Conservation (phyloP, 2,888 invertebrate species). For the Schizaphis graminum region DNA sequence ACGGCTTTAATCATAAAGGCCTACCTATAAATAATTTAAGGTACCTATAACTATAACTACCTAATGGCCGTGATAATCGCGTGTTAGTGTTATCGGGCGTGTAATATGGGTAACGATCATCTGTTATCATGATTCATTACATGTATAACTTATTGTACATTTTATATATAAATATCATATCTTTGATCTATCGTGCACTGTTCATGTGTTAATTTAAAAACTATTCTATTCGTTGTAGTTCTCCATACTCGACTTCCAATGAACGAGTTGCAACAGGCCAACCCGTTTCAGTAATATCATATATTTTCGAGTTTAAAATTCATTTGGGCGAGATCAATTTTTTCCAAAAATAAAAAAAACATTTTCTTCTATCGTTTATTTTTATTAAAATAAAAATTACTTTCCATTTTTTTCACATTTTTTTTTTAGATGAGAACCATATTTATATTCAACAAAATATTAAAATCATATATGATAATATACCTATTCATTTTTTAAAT, state of each 20-base stretch:
- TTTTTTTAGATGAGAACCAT: not conserved
- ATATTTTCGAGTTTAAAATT: not conserved
- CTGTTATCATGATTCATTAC: not conserved
- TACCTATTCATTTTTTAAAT: not conserved
- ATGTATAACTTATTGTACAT: not conserved
- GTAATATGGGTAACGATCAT: not conserved
- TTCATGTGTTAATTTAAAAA: slow-evolving; percentile 5
- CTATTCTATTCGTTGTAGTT: not conserved
- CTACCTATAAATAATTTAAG: slow-evolving; percentile 2
- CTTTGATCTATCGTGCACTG: no score
- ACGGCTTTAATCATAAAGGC: not conserved
- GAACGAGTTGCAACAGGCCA: not conserved
- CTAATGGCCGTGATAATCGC: not conserved
- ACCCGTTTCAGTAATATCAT: not conserved
- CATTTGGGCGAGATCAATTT: not conserved
- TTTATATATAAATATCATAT: not conserved
- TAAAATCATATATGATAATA: not conserved
- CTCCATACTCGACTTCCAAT: not conserved
- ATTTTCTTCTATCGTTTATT: not conserved
- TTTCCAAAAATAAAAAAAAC: not conserved
- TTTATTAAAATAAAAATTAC: not conserved
- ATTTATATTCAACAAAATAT: not conserved
- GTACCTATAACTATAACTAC: not conserved
- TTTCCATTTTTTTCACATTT: not conserved
- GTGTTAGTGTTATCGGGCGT: not conserved